Evolutionary conservation across 2,888 invertebrate species (phyloP).

Genomic region (Dromius quadrimaculatus): DNA sequence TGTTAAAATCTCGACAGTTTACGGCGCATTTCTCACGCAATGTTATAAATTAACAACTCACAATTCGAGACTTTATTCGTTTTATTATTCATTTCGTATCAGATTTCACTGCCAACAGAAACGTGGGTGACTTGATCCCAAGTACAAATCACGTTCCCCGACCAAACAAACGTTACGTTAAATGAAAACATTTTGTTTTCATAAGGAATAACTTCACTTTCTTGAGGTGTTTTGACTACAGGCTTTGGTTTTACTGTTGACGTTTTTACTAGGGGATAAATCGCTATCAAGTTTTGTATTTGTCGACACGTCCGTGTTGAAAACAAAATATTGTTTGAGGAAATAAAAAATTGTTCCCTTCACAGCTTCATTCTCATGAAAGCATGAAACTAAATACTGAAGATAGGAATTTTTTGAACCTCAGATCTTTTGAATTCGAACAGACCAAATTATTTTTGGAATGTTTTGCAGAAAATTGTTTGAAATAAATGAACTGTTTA

Average conservation of each 20-base stretch:
- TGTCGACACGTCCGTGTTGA: background rate
- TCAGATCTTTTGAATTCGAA: too few relatives aligned
- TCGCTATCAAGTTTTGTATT: background rate
- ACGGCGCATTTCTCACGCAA: background rate
- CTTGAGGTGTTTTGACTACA: background rate
- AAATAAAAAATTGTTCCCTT: too few relatives aligned
- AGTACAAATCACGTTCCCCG: slow-evolving; percentile 5
- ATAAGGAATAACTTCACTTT: background rate
- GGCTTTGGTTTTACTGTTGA: background rate
- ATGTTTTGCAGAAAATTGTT: too few relatives aligned
- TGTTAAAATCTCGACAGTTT: background rate
- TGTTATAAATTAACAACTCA: background rate
- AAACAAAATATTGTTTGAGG: background rate
- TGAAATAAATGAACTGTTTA: too few relatives aligned
- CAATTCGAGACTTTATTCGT: too few relatives aligned
- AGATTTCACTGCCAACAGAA: background rate
- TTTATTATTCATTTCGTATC: too few relatives aligned
- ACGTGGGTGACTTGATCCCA: slow-evolving; percentile 1
- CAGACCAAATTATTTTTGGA: too few relatives aligned
- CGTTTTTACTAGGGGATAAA: background rate
- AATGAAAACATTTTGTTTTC: background rate
- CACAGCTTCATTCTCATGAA: too few relatives aligned
- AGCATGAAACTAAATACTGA: too few relatives aligned
- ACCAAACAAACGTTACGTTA: background rate
- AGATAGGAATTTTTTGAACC: too few relatives aligned